Conservation (phyloP, 2,888 invertebrate genomes). For the Lysandra coridon region DNA sequence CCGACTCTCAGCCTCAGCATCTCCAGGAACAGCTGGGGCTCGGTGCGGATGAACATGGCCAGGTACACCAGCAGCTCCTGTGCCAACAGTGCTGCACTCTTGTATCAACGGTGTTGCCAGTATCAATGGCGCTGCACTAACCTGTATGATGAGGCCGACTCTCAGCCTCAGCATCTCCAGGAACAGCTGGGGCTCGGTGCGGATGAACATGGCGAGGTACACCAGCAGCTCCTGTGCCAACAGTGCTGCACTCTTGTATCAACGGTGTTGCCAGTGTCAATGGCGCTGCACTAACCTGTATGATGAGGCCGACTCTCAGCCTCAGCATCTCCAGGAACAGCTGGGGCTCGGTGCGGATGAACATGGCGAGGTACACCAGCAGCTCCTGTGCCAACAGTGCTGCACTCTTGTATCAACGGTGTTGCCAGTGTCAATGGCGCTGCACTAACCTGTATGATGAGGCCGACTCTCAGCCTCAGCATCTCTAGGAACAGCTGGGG, state of each 20-base stretch:
- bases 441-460: constrained; percentile 93
- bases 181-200: too few species aligned
- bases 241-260: background rate
- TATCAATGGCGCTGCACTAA: too few species aligned
- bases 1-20: constrained; percentile 98
- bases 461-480: constrained; percentile 95
- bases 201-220: too few species aligned
- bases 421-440: background rate
- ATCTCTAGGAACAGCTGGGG: constrained; percentile 98
- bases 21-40: constrained; percentile 97
- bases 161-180: too few species aligned
- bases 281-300: constrained; percentile 84
- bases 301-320: constrained; percentile 95
- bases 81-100: too few species aligned
- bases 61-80: constrained; percentile 91
- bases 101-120: background rate
- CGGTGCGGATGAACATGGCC: constrained; percentile 99
- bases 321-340: constrained; percentile 98
- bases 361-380: constrained; percentile 98
- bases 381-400: constrained; percentile 99
- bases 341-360: constrained; percentile 98
- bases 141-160: too few species aligned
- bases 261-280: background rate
- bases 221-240: background rate
- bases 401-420: constrained; percentile 83